Conservation (phyloP, 2,113 vertebrate genomes). For the Panurus biarmicus region DNA sequence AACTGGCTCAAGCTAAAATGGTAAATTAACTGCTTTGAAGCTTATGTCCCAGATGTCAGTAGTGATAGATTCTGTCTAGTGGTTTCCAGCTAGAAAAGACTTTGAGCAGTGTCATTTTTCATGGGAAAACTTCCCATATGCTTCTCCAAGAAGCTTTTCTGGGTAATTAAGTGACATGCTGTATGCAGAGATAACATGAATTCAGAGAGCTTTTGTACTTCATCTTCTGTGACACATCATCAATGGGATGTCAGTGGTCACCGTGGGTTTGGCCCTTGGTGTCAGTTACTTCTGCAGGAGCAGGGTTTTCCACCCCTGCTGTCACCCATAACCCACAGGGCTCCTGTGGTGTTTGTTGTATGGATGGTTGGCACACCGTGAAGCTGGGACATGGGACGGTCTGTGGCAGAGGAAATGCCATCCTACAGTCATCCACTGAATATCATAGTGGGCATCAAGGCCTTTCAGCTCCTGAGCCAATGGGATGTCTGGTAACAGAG, state of each 20-base stretch:
- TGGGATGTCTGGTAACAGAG: background rate
- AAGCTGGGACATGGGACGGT: background rate
- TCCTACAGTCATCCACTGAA: background rate
- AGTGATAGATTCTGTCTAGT: constrained; percentile 18
- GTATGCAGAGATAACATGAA: background rate
- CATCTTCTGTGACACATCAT: background rate
- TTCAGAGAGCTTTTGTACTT: background rate
- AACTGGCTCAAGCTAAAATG: background rate
- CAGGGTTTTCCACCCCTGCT: background rate
- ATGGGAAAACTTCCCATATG: constrained; percentile 25
- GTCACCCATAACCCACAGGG: background rate
- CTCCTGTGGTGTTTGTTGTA: background rate
- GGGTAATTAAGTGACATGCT: constrained; percentile 18
- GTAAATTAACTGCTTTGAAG: constrained; percentile 13
- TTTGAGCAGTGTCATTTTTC: background rate
- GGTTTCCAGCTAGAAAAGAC: constrained; percentile 25
- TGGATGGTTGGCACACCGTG: accelerated
- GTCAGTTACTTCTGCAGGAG: background rate
- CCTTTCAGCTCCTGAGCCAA: background rate
- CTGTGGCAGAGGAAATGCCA: background rate
- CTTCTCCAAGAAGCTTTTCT: background rate
- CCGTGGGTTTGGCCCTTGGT: background rate
- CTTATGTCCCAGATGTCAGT: constrained; percentile 14
- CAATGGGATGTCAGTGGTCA: background rate
- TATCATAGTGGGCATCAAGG: too few species aligned